Percentiles rank a stretch among this genome's conserved stretches.
Evolutionary conservation across 2,113 vertebrate genomes (phyloP).

Genomic region (Pardalotus punctatus): DNA sequence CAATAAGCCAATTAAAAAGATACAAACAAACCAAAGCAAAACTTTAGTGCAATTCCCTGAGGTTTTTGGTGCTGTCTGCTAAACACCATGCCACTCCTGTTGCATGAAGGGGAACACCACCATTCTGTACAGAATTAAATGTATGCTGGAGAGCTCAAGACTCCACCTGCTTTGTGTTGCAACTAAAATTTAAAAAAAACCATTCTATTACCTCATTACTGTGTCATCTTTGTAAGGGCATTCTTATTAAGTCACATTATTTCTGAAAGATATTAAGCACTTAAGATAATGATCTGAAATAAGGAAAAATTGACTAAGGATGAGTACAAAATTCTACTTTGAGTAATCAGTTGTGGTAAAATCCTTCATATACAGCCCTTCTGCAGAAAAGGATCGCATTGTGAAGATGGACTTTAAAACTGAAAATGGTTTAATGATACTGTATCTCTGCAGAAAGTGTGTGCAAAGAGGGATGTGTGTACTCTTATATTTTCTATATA

Average conservation of each 20-base stretch:
- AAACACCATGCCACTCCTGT: neutral
- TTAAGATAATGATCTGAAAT: neutral
- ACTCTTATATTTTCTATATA: neutral
- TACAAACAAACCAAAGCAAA: accelerated
- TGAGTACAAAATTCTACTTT: neutral
- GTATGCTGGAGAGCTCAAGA: neutral
- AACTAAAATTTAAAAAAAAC: neutral
- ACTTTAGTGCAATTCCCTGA: neutral
- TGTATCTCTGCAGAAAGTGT: neutral
- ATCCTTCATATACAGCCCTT: neutral
- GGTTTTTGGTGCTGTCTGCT: neutral
- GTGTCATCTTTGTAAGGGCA: neutral
- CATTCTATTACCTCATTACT: neutral
- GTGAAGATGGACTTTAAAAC: neutral
- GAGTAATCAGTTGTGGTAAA: neutral
- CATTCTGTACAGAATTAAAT: neutral
- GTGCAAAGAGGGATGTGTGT: neutral
- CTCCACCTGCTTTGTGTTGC: neutral
- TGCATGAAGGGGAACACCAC: neutral
- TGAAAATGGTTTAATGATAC: neutral
- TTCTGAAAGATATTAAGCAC: neutral
- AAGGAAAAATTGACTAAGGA: neutral
- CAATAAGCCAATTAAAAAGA: neutral
- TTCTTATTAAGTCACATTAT: neutral
- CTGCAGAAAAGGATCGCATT: neutral